Evolutionary conservation across 1,140 invertebrate genomes (phyloP), one percentile per base, ranked within the genome.

Genomic region (Monochamus saltuarius): DNA sequence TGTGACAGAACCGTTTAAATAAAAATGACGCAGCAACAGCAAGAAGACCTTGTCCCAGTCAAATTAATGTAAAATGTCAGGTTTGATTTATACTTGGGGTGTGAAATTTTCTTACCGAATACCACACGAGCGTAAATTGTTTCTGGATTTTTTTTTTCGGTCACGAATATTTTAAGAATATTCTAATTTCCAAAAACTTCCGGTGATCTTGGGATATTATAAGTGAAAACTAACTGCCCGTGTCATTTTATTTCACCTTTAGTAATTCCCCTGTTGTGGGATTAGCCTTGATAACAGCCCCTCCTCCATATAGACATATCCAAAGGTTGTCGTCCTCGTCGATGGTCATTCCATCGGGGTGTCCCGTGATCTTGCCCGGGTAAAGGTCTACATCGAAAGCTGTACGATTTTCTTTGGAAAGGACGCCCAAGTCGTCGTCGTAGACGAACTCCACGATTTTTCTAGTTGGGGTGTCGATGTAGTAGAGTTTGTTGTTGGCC

Each of bases 301-400:
- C 72, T 13, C 80, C 81, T 22, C 74, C 77, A 64, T 77, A 86
- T 40, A 81, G 70, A 8, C 85, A 85, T 34, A 89, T 75, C 85
- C 86, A 89, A 7, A 89, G 69, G 74, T 87, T 86, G 38, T 82
- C 86, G 59, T 83, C 74, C 7, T 72, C 69, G 70, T 89, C 87
- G 51, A 87, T 87, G 0, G 86, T 87, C 87, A 89, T 89, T 34
- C 87, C 87, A 75, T 88, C 87, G 0, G 87, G 86, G 49, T 78
- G 29, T 4, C 85, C 85, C 22, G 65, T 29, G 2, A 29, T 29
- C 6, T 29, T 29, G 2, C 22, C 22, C 2, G 22, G 22, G 22
- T 29, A 29, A 29, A 29, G 22, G 22, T 29, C 22, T 11, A 68
- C 37, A 40, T 84, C 81, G 37, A 84, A 75, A 38, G 78, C 77